Base-by-base conservation (phyloP, 1,140 invertebrate species). In the Achroia grisella region DNA sequence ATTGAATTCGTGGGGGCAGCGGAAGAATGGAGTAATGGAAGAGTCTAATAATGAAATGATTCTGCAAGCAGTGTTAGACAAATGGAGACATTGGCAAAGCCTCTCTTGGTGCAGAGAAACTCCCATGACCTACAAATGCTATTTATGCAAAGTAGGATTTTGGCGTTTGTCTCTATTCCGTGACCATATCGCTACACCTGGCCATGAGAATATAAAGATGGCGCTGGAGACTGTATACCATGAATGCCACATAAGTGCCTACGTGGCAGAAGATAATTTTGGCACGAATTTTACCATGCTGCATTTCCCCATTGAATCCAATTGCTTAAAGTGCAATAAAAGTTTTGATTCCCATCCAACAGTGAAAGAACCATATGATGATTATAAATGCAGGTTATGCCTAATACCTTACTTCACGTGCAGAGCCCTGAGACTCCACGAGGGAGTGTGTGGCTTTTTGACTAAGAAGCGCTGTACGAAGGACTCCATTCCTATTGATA, bases 121-220 rank as follows among this genome's bases (percentile, higher is more conserved):
- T 0, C 65, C 65, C 0, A 11, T 66, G 8, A 36, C 61, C 11
- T 69, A 62, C 9, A 62, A 61, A 45, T 69, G 66, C 23, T 56
- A 59, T 28, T 44, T 53, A 1, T 69, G 66, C 32, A 31, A 43
- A 8, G 27, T 33, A 0, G 50, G 48, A 0, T 69, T 46, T 50
- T 69, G 66, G 66, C 47, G 61, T 36, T 44, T 63, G 1, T 11
- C 31, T 4, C 40, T 52, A 1, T 62, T 70, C 10, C 30, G 41
- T n/a, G 39, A 56, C 8, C 71, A 74, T 15, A 27, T 69, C 8
- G 0, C 29, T 0, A 14, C n/a, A n/a, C n/a, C n/a, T n/a, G n/a
- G 34, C 0, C 58, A 67, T 29, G 6, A n/a, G 0, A 8, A 28
- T 1, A 3, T 43, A 0, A 23, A 1, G 0, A 3, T 51, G 1